Evolutionary conservation across 2,888 invertebrate genomes (phyloP).

Genomic region (Chaetogeoica ovagalla): DNA sequence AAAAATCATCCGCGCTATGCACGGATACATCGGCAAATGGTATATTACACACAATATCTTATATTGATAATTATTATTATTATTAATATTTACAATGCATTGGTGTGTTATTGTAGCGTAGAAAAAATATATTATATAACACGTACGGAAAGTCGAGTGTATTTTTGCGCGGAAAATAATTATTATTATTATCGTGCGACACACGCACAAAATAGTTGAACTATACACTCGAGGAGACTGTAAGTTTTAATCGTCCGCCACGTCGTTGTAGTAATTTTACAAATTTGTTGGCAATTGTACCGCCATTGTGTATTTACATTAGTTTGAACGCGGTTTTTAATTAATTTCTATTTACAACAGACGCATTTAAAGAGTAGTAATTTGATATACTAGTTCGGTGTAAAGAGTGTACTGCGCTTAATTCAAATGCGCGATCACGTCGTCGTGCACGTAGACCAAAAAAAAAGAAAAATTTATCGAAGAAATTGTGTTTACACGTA

Average conservation of each 20-base stretch:
- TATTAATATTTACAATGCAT: background rate
- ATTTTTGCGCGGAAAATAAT: background rate
- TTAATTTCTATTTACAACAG: conserved; percentile 18
- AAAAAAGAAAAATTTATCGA: background rate
- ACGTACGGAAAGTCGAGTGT: background rate
- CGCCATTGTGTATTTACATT: background rate
- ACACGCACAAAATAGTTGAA: no score
- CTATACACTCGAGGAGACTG: background rate
- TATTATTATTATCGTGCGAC: background rate
- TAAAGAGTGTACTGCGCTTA: background rate
- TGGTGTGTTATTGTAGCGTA: background rate
- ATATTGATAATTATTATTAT: background rate
- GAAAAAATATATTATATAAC: background rate
- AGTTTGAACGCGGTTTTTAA: conserved; percentile 23
- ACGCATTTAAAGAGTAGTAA: background rate
- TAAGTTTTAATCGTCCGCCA: background rate
- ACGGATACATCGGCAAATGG: no score
- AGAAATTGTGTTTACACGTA: background rate
- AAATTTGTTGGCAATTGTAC: background rate
- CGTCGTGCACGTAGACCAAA: background rate
- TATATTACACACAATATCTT: no score
- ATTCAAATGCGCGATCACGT: conserved; percentile 35
- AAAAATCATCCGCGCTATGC: no score
- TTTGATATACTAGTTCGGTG: background rate
- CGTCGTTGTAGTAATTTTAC: background rate